Base-by-base conservation (phyloP, 1,140 invertebrate species). In the Ceratosolen fusciceps region DNA sequence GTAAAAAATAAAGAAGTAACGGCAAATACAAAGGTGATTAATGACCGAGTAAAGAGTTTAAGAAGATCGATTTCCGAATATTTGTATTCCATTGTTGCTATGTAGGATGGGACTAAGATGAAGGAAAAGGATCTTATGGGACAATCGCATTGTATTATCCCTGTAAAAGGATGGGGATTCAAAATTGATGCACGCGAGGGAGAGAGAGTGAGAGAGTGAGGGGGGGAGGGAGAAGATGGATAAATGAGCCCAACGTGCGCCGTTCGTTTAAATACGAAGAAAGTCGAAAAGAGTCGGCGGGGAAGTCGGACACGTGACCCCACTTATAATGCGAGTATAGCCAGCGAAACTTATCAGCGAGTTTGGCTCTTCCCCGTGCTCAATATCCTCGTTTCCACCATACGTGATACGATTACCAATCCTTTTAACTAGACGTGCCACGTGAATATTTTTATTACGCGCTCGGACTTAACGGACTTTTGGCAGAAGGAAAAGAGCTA, bases 351-450 rank as follows among this genome's bases (percentile, higher is more conserved):
- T 26, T 29, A 24, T 58, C 19, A 10, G 47, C 49, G 31, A 47
- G 0, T 34, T 21, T 12, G 21, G 4, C 29, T 60, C 29, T 47
- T 70, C 56, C 52, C 47, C 24, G 31, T 19, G n/a, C 52, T n/a
- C 24, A 72, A 72, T 72, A 60, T 71, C 34, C 54, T 9, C 76
- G 54, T 31, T 72, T 26, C 7, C 39, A 9, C 10, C 0, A 0
- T 71, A 73, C 77, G 77, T 79, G 77, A 79, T 26, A 56, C 77
- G 70, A 67, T 74, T 79, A 52, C 76, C 8, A 78, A 78, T 29
- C 9, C n/a, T 75, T 47, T 52, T 65, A 39, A 58, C 62, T 47
- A 74, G 37, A 70, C 31, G 65, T 52, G 31, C n/a, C 34, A 19
- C 21, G 43, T 76, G 65, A 70, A 77, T 70, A 68, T 70, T 52